phyloP scores from a whole-genome alignment of 2,797 vertebrate genomes.

The Pseudopleuronectes americanus region DNA sequence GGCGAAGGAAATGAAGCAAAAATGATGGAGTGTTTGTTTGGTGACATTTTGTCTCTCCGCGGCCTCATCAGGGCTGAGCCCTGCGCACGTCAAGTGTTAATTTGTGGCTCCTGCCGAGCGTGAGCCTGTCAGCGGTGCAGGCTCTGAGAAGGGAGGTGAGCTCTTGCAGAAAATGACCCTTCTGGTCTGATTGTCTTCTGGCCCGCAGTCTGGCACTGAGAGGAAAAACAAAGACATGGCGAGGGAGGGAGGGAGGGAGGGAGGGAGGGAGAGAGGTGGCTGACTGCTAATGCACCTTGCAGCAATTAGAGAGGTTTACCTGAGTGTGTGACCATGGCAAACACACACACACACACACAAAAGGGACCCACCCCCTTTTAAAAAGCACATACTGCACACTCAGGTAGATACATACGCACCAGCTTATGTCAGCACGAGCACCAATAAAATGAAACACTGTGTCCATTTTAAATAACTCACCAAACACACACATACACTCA shows the following conservation, averaged over 20 bases:
- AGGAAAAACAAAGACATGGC: conserved; percentile 82
- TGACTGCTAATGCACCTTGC: conserved; percentile 83
- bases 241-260: conserved; percentile 31
- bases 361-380: conserved; percentile 32
- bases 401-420: conserved; percentile 53
- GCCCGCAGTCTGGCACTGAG: conserved; percentile 84
- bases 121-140: conserved; percentile 77
- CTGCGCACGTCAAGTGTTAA: conserved; percentile 88
- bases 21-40: conserved; percentile 93
- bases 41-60: conserved; percentile 85
- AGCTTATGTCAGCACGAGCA: conserved; percentile 52
- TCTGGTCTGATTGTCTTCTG: conserved; percentile 90
- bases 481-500: conserved; percentile 22
- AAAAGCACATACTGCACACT: conserved; percentile 44
- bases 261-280: conserved; percentile 52
- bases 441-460: conserved; percentile 39
- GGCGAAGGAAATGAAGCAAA: conserved; percentile 89
- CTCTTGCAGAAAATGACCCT: conserved; percentile 94
- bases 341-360: conserved; percentile 62
- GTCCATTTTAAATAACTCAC: conserved; percentile 43
- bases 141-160: conserved; percentile 88
- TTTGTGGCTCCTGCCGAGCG: conserved; percentile 91
- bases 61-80: conserved; percentile 87
- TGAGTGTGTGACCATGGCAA: conserved; percentile 75
- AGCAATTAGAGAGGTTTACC: conserved; percentile 84